Evolutionary conservation across 2,113 vertebrate species (phyloP).

Genomic region (Ptyas mucosa): DNA sequence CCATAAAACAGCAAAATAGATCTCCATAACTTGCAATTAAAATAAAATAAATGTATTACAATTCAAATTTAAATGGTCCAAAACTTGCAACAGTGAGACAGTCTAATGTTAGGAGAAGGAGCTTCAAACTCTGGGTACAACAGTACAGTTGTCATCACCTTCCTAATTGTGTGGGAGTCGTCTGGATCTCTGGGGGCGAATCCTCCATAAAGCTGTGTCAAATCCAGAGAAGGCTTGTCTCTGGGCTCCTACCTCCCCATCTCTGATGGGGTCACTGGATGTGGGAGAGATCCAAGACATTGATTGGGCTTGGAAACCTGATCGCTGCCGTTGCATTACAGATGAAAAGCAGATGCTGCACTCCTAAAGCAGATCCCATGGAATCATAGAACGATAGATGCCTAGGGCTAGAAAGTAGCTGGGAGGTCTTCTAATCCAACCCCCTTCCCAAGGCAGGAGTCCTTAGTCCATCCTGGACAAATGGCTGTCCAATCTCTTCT

Average conservation of each 20-base stretch:
- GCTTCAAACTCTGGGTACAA: not conserved
- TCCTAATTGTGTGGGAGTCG: not conserved
- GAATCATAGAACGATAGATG: not conserved
- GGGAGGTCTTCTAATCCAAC: not conserved
- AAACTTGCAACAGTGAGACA: not conserved
- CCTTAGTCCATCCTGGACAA: too few relatives aligned
- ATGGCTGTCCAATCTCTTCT: too few relatives aligned
- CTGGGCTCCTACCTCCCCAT: not conserved
- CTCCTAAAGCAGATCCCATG: not conserved
- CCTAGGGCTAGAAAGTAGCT: too few relatives aligned
- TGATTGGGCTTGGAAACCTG: not conserved
- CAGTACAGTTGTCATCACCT: not conserved
- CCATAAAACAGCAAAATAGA: not conserved
- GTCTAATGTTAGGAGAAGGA: not conserved
- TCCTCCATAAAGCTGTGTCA: not conserved
- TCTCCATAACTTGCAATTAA: not conserved
- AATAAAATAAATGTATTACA: not conserved
- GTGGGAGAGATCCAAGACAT: not conserved
- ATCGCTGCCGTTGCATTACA: rapidly evolving
- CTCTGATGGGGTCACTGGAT: not conserved
- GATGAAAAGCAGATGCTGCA: not conserved
- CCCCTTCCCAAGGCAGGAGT: not conserved
- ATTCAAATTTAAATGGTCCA: not conserved
- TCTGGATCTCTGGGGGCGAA: not conserved
- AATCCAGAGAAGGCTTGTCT: not conserved